Conservation (phyloP, 2,797 vertebrate species). For the Mormyrus hasselquistii region DNA sequence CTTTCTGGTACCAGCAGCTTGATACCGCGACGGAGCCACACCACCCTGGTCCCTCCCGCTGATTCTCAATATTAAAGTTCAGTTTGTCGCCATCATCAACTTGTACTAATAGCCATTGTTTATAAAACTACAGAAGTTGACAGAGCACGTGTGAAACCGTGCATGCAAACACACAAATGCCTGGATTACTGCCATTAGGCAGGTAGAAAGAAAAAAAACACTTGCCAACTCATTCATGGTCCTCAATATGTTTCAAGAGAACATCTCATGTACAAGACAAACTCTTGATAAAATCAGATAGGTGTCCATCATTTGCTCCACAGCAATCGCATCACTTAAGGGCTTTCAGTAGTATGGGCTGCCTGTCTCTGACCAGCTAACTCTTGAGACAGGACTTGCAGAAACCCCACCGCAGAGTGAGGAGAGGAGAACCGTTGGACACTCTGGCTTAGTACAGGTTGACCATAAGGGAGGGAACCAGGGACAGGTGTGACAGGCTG, state of each 20-base stretch:
- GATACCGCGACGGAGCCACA: not conserved
- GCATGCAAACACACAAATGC: not conserved
- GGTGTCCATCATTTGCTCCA: not conserved
- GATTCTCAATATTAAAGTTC: not conserved
- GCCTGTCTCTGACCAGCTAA: slow-evolving; percentile 54
- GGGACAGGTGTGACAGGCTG: slow-evolving; percentile 27
- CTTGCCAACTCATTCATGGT: not conserved
- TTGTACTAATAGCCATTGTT: slow-evolving; percentile 55
- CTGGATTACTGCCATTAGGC: not conserved
- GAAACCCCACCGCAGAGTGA: slow-evolving; percentile 33
- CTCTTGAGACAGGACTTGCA: slow-evolving; percentile 69
- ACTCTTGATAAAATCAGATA: not conserved
- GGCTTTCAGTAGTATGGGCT: slow-evolving; percentile 27
- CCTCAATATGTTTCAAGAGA: not conserved
- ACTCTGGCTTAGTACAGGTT: slow-evolving; percentile 61
- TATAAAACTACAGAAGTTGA: not conserved
- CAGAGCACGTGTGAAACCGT: not conserved
- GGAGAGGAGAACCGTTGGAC: slow-evolving; percentile 22
- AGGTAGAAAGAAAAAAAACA: not conserved
- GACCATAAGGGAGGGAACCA: slow-evolving; percentile 43
- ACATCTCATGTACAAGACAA: not conserved
- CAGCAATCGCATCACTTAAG: not conserved
- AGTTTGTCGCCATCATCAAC: slow-evolving; percentile 37
- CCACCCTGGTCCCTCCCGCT: not conserved
- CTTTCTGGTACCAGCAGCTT: not conserved